Conservation (phyloP, 1,140 invertebrate genomes). For the Dendrolimus kikuchii region DNA sequence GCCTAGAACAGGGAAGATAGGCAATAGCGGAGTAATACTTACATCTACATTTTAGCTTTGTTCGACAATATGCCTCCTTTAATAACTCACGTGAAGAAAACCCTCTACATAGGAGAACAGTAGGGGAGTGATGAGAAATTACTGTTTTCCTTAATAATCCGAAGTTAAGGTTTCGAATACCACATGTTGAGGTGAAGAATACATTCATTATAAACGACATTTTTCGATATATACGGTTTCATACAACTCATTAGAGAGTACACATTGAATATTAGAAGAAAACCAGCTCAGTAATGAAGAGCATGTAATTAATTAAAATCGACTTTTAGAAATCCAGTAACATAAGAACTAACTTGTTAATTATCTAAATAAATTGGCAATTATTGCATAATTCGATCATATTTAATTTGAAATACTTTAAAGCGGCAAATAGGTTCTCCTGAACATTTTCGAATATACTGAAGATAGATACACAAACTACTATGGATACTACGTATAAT, state of each 20-base stretch:
- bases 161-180: conserved; percentile 32
- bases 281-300: no score
- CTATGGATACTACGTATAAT: no score
- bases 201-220: conserved; percentile 31
- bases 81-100: conserved; percentile 60
- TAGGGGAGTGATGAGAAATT: background rate
- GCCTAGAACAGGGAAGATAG: no score
- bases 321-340: background rate
- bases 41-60: conserved; percentile 70
- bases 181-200: conserved; percentile 25
- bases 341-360: conserved; percentile 4
- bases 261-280: background rate
- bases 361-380: conserved; percentile 15
- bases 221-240: conserved; percentile 5
- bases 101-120: conserved; percentile 17
- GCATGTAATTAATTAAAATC: no score
- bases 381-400: conserved; percentile 30
- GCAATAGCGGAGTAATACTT: conserved; percentile 26
- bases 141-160: conserved; percentile 24
- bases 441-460: no score
- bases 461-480: no score
- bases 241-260: background rate
- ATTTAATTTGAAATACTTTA: background rate
- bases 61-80: conserved; percentile 66
- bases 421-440: no score